phyloP scores from a whole-genome alignment of 2,888 invertebrate species.

The Stenolophus ochropezus region DNA sequence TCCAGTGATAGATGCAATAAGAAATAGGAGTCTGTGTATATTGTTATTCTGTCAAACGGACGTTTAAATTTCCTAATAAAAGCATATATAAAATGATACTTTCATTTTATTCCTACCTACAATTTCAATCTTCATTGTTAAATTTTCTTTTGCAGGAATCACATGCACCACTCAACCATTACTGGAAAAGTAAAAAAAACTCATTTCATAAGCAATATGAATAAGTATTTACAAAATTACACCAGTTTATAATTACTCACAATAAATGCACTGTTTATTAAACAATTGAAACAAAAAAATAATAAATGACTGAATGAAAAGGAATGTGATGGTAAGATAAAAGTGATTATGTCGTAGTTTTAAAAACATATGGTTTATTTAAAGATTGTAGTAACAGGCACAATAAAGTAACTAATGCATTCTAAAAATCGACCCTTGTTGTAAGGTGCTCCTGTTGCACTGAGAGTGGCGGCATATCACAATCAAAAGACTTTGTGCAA shows the following conservation, averaged over 20 bases:
- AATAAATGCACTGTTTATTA: not conserved
- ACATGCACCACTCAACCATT: not conserved
- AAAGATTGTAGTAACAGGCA: slow-evolving; percentile 68
- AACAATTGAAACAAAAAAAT: not conserved
- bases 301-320: not conserved
- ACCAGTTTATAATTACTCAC: not conserved
- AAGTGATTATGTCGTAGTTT: slow-evolving; percentile 42
- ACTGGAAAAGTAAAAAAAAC: not conserved
- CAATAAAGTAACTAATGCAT: slow-evolving; percentile 70
- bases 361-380: slow-evolving; percentile 60
- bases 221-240: not conserved
- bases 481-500: slow-evolving; percentile 59
- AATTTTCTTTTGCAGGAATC: not conserved
- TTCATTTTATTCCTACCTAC: slow-evolving; percentile 5
- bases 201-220: not conserved
- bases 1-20: slow-evolving; percentile 60
- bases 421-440: slow-evolving; percentile 58
- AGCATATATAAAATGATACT: slow-evolving; percentile 61
- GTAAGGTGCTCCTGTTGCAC: slow-evolving; percentile 54
- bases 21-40: slow-evolving; percentile 64
- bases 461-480: slow-evolving; percentile 59
- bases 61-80: slow-evolving; percentile 72
- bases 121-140: not conserved
- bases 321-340: not conserved
- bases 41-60: slow-evolving; percentile 69